Conservation (phyloP, 2,888 invertebrate genomes). For the Pediacus dermestoides region DNA sequence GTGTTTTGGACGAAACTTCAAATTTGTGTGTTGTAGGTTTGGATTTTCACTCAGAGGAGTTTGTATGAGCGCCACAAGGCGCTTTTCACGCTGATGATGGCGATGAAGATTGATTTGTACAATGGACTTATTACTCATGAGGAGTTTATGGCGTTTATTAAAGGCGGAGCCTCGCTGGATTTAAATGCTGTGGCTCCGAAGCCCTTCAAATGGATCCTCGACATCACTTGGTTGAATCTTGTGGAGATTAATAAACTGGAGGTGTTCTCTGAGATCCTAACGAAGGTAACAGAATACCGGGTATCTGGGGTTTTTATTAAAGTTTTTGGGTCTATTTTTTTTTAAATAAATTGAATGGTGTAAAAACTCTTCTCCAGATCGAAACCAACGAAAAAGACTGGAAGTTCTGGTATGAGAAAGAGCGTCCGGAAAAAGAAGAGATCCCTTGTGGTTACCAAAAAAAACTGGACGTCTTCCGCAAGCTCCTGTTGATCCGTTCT, state of each 20-base stretch:
- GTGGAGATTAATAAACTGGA: slow-evolving; percentile 87
- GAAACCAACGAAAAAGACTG: slow-evolving; percentile 83
- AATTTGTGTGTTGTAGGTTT: slow-evolving; percentile 54
- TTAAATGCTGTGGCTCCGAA: slow-evolving; percentile 89
- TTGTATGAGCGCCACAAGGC: slow-evolving; percentile 92
- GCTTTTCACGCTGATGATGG: slow-evolving; percentile 88
- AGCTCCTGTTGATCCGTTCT: slow-evolving; percentile 78
- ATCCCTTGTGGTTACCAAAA: slow-evolving; percentile 88
- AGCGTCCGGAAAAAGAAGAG: slow-evolving; percentile 86
- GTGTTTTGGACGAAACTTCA: slow-evolving; percentile 6
- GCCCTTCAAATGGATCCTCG: slow-evolving; percentile 91
- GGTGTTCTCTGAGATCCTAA: slow-evolving; percentile 74
- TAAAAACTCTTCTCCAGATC: slow-evolving; percentile 59
- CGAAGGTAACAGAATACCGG: slow-evolving; percentile 56
- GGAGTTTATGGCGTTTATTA: slow-evolving; percentile 93
- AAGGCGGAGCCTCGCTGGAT: slow-evolving; percentile 93
- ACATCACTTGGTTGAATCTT: slow-evolving; percentile 93
- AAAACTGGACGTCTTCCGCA: slow-evolving; percentile 82
- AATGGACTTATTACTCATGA: slow-evolving; percentile 77
- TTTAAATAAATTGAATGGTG: slow-evolving; percentile 4
- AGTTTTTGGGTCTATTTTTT: neutral
- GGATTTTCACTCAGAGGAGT: slow-evolving; percentile 88
- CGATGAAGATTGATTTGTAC: slow-evolving; percentile 91
- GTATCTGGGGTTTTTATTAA: neutral
- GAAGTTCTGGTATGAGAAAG: slow-evolving; percentile 88